Evolutionary conservation across 2,888 invertebrate genomes (phyloP).

Genomic region (Salticus scenicus): DNA sequence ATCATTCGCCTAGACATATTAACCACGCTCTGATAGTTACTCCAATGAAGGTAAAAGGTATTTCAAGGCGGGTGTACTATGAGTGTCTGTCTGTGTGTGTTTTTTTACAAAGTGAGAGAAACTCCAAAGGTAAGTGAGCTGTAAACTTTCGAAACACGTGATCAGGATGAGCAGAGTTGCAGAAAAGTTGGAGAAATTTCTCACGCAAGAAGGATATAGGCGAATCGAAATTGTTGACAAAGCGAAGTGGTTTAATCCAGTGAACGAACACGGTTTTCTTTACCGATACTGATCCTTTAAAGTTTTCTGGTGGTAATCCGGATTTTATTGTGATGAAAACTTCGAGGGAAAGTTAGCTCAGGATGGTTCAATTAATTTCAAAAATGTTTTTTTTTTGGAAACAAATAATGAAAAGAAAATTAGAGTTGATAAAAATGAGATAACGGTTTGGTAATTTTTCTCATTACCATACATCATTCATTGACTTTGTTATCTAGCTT

Average conservation of each 20-base stretch:
- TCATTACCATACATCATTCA: too few relatives aligned
- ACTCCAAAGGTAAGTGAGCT: neutral
- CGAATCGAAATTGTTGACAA: neutral
- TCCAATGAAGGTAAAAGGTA: neutral
- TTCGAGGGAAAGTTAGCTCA: too few relatives aligned
- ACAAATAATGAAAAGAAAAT: too few relatives aligned
- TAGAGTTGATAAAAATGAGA: too few relatives aligned
- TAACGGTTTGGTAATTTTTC: too few relatives aligned
- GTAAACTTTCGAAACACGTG: neutral
- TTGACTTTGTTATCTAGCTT: too few relatives aligned
- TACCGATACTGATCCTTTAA: too few relatives aligned
- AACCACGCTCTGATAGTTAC: slow-evolving; percentile 10
- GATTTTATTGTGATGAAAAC: too few relatives aligned
- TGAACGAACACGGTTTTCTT: too few relatives aligned
- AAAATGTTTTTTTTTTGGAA: too few relatives aligned
- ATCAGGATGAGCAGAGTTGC: neutral
- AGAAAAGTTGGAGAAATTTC: slow-evolving; percentile 19
- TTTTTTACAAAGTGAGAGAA: slow-evolving; percentile 4
- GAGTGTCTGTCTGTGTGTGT: neutral
- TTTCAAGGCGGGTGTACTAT: neutral
- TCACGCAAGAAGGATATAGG: neutral
- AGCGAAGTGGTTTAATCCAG: neutral
- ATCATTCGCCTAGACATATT: neutral
- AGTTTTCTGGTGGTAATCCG: too few relatives aligned
- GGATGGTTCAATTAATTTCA: too few relatives aligned